Evolutionary conservation across 2,797 vertebrate species (phyloP).

Genomic region (Amazonetta brasiliensis): DNA sequence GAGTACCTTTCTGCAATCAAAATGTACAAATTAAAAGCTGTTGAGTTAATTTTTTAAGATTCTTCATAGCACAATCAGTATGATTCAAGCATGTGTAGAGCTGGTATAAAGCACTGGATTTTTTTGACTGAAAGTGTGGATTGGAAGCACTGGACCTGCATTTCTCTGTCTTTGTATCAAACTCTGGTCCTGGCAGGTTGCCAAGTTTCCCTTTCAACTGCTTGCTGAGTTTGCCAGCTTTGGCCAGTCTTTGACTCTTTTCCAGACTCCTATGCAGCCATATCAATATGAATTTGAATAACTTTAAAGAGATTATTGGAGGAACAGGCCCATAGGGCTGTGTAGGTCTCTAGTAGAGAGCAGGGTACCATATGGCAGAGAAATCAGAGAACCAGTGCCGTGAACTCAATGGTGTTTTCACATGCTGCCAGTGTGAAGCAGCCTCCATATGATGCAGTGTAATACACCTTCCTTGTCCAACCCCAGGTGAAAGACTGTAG

Average conservation of each 20-base stretch:
- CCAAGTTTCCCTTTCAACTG: slow-evolving; percentile 17
- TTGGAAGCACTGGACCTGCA: not conserved
- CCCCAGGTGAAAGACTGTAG: not conserved
- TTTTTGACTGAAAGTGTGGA: not conserved
- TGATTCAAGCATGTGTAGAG: not conserved
- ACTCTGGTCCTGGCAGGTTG: not conserved
- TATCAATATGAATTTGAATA: slow-evolving; percentile 63
- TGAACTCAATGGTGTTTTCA: slow-evolving; percentile 32
- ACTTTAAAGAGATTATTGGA: slow-evolving; percentile 66
- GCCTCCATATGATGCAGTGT: not conserved
- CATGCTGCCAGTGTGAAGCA: not conserved
- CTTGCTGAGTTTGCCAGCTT: slow-evolving; percentile 48
- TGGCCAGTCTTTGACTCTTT: slow-evolving; percentile 4
- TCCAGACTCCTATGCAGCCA: slow-evolving; percentile 60
- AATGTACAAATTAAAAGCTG: not conserved
- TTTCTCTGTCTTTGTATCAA: slow-evolving; percentile 16
- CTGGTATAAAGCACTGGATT: not conserved
- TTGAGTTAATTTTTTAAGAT: not conserved
- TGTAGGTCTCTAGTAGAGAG: slow-evolving; percentile 34
- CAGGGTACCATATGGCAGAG: slow-evolving; percentile 39
- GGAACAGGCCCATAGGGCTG: slow-evolving; percentile 32
- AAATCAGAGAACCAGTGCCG: not conserved
- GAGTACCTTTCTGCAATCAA: not conserved
- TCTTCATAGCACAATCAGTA: not conserved
- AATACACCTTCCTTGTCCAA: not conserved